phyloP scores from a whole-genome alignment of 2,888 invertebrate species.

The Drosophila tripunctata region DNA sequence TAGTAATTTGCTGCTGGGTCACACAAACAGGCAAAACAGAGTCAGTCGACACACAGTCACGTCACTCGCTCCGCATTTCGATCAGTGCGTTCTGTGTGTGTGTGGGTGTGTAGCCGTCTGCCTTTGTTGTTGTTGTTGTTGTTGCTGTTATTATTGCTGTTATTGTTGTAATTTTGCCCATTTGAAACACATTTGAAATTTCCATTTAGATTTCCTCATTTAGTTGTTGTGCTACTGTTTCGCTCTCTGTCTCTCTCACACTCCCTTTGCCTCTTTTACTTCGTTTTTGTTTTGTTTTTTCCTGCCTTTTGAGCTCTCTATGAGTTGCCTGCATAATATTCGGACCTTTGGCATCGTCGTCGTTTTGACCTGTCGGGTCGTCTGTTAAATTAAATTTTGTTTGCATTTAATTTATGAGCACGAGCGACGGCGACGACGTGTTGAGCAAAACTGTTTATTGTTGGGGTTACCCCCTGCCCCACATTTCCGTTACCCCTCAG shows the following conservation, averaged over 20 bases:
- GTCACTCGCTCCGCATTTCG: conserved; percentile 26
- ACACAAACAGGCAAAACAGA: conserved; percentile 22
- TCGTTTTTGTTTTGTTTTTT: conserved; percentile 11
- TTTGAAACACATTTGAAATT: conserved; percentile 78
- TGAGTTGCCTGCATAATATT: conserved; percentile 63
- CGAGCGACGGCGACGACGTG: conserved; percentile 31
- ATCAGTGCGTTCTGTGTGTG: conserved; percentile 33
- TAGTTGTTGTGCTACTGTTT: conserved; percentile 22
- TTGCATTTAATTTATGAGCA: conserved; percentile 64
- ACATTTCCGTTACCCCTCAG: background rate
- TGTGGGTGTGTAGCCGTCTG: conserved; percentile 6
- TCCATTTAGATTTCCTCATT: conserved; percentile 72
- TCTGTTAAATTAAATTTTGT: conserved; percentile 72
- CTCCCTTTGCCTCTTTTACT: no score
- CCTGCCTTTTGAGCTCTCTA: conserved; percentile 32
- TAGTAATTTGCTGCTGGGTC: conserved; percentile 26
- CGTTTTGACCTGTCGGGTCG: conserved; percentile 69
- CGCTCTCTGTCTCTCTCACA: background rate
- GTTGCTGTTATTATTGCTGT: conserved; percentile 21
- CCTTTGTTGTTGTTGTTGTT: conserved; percentile 20
- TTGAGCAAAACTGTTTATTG: conserved; percentile 13
- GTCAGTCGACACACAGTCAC: conserved; percentile 3
- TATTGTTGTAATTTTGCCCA: conserved; percentile 59
- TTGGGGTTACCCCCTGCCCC: background rate
- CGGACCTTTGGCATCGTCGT: conserved; percentile 53